Conservation (phyloP, 1,140 invertebrate genomes). For the Paralvinella palmiformis region DNA sequence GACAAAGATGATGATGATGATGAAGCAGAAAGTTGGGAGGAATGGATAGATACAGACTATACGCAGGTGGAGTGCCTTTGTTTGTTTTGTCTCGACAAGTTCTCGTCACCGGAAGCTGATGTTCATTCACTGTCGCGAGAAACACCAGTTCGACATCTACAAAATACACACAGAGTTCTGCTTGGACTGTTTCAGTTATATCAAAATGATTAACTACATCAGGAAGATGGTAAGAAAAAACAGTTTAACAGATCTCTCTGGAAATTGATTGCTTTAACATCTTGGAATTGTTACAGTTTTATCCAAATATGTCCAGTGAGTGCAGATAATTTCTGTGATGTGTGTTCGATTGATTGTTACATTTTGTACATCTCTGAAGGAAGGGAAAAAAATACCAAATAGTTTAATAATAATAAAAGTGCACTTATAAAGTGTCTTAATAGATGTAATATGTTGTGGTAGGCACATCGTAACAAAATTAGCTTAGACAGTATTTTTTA, state of each 20-base stretch:
- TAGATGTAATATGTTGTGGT: no score
- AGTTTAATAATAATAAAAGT: no score
- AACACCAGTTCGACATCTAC: slow-evolving; percentile 66
- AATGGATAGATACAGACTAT: slow-evolving; percentile 36
- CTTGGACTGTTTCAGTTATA: slow-evolving; percentile 78
- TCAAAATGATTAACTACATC: slow-evolving; percentile 83
- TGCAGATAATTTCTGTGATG: background rate
- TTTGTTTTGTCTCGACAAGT: slow-evolving; percentile 55
- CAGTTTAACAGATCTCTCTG: no score
- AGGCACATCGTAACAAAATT: no score
- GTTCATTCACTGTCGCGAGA: slow-evolving; percentile 52
- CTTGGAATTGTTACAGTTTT: background rate
- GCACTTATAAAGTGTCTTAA: no score
- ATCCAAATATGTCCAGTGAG: no score
- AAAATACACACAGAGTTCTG: slow-evolving; percentile 62
- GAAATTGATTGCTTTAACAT: background rate
- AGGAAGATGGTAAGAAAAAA: slow-evolving; percentile 53
- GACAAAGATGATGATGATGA: slow-evolving; percentile 49
- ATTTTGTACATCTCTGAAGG: no score
- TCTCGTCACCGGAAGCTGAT: slow-evolving; percentile 45
- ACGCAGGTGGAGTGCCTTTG: slow-evolving; percentile 42
- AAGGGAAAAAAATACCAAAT: no score
- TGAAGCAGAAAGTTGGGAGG: slow-evolving; percentile 51
- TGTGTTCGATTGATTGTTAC: no score
- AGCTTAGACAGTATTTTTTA: no score